Base-by-base conservation (phyloP, 2,797 vertebrate genomes). In the Fistularia commersonii region DNA sequence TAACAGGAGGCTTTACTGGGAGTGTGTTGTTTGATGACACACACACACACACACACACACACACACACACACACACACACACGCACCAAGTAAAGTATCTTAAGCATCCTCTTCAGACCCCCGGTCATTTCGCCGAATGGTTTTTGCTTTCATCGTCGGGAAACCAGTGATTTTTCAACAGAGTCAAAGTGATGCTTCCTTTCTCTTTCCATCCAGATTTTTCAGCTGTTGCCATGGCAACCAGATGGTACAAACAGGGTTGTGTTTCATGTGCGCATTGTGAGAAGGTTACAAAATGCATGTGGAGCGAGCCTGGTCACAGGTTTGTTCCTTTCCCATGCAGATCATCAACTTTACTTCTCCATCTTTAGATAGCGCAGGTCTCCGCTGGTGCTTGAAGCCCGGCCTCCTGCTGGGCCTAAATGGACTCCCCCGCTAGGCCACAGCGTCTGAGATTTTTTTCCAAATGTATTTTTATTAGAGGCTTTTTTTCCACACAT, bases 171-270 rank as follows among this genome's bases (percentile, higher is more conserved):
- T 76, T 76, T 74, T 68, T n/a, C 67, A 61, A 60, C 57, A 40
- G 64, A 69, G 76, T 76, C 61, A 66, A 72, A 79, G 53, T 48
- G 66, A 67, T 48, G 50, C 59, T 64, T 62, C 57, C n/a, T n/a
- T n/a, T n/a, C n/a, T n/a, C n/a, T n/a, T n/a, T n/a, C n/a, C n/a
- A n/a, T n/a, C n/a, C n/a, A n/a, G n/a, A n/a, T 63, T 72, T 71
- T 60, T 64, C 61, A 69, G 70, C 74, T 55, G 79, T 80, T 80
- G 73, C 78, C 78, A 80, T 81, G 80, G 81, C 73, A 64, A 72
- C 76, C 74, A 62, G 64, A 54, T 49, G 63, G 80, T 74, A 74
- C 69, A 77, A 80, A 72, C 54, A 46, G 46, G 11, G 2, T 63
- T 81, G 45, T 58, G 57, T 59, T 69, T 64, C 40, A 59, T 61